These are phyloP conservation scores for Parazoanthus atlanticus DNA, from an alignment of 92 coral and sea anemone species.

Conservation along the genomic window DNA sequence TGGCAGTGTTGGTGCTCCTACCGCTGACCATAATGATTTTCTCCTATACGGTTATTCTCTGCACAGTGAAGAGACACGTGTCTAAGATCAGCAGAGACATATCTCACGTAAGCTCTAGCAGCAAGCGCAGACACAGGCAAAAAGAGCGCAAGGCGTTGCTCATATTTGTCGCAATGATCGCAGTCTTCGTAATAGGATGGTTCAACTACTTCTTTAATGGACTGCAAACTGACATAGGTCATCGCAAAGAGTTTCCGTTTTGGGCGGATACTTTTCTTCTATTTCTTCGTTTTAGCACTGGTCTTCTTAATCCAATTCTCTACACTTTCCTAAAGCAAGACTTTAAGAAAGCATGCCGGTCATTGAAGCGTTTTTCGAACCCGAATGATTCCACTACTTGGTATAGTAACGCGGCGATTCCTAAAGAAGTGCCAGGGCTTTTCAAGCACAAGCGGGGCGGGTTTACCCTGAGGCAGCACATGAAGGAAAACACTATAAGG, in stretches of 20 bases:
- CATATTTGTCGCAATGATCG: constrained; percentile 71
- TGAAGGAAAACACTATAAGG: not conserved
- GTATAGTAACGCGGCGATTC: not conserved
- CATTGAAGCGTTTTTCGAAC: not conserved
- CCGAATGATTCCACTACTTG: not conserved
- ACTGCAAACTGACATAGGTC: constrained; percentile 55
- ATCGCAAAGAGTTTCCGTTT: constrained; percentile 37
- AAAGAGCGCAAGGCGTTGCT: constrained; percentile 72
- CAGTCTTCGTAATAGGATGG: constrained; percentile 72
- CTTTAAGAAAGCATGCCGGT: constrained; percentile 56
- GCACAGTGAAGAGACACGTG: constrained; percentile 59
- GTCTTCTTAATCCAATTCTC: constrained; percentile 74
- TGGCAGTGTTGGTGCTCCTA: constrained; percentile 58
- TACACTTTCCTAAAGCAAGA: constrained; percentile 81
- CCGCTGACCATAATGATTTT: constrained; percentile 71
- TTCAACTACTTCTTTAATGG: constrained; percentile 73
- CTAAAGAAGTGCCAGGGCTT: not conserved
- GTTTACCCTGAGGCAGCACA: not conserved
- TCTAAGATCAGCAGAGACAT: constrained; percentile 60
- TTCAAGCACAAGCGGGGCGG: not conserved
- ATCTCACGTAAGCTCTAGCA: constrained; percentile 51
- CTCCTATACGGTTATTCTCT: constrained; percentile 69
- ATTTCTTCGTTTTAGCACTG: constrained; percentile 59
- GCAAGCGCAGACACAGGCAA: constrained; percentile 51
- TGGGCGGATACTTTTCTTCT: constrained; percentile 63